Conservation (phyloP, 2,797 vertebrate species). For the Acanthurus tractus region DNA sequence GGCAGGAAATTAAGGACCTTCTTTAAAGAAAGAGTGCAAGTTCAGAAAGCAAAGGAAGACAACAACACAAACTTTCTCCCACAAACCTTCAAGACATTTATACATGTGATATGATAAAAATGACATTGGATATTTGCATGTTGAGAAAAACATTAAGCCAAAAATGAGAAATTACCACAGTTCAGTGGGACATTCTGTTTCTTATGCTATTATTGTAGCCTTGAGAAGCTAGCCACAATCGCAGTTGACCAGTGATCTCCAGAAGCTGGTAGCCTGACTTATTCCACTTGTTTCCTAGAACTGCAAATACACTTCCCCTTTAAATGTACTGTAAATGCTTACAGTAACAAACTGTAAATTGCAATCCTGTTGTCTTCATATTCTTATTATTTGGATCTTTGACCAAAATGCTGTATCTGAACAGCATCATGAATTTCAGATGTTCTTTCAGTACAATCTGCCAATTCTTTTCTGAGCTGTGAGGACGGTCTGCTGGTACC, state of each 20-base stretch:
- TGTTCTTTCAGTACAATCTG: background rate
- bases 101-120: too few relatives aligned
- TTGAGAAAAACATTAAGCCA: too few relatives aligned
- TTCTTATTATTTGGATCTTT: background rate
- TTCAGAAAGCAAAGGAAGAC: background rate
- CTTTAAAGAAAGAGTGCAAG: constrained; percentile 3
- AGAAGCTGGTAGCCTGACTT: background rate
- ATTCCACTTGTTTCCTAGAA: background rate
- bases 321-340: background rate
- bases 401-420: background rate
- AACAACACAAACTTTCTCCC: too few relatives aligned
- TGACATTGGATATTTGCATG: too few relatives aligned
- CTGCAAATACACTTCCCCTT: background rate
- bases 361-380: background rate
- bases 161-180: too few relatives aligned
- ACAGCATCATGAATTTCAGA: background rate
- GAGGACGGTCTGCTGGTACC: background rate
- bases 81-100: too few relatives aligned
- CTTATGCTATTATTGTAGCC: background rate
- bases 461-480: background rate
- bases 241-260: background rate
- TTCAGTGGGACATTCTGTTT: background rate
- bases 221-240: background rate
- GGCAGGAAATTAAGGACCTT: constrained; percentile 7
- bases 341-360: background rate